Base-by-base conservation (phyloP, 2,888 invertebrate species). In the Oligia strigilis region DNA sequence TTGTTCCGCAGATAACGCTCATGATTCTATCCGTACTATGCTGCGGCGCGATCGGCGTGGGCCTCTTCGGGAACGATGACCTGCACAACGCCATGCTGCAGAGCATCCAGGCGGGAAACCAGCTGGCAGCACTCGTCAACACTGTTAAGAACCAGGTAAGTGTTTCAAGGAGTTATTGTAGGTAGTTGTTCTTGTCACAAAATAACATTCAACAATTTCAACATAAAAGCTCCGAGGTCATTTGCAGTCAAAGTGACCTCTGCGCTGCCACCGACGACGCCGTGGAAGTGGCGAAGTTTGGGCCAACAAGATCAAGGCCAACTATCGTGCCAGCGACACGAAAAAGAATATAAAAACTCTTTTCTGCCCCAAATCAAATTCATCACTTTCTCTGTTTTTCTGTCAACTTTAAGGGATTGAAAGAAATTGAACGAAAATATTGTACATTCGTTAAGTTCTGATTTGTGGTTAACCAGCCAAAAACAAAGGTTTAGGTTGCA, bases 51-150 rank as follows among this genome's bases (percentile, higher is more conserved):
- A 98, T 99, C 88, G 99, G 99, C 77, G 98, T 99, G 76, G 99
- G 98, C 55, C 98, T 99, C 66, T 99, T 99, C 96, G 99, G 99
- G 64, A 99, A 99, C 96, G 99, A 99, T 94, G 99, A 99, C 94
- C 98, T 99, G 69, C 99, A 99, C 97, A 99, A 99, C 95, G 99
- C 99, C 14, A 97, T 99, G 93, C 97, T 98, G 90, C 98, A 98
- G 94, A 98, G 99, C 91, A 97, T 98, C 85, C 98, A 98, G 82
- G 98, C 99, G 23, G 98, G 99, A 11, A 97, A 98, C 92, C 98
- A 98, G 94, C 98, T 99, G 86, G 98, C 99, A 84, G 97, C 98
- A 74, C 98, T 98, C 88, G 98, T 99, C 85, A 98, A 98, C 85
- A 98, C 98, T 72, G 98, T 99, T 77, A 98, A 98, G 91, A 98